Evolutionary conservation across 2,797 vertebrate species (phyloP), one percentile per base, ranked within the genome.

Genomic region (Falco novaeseelandiae): DNA sequence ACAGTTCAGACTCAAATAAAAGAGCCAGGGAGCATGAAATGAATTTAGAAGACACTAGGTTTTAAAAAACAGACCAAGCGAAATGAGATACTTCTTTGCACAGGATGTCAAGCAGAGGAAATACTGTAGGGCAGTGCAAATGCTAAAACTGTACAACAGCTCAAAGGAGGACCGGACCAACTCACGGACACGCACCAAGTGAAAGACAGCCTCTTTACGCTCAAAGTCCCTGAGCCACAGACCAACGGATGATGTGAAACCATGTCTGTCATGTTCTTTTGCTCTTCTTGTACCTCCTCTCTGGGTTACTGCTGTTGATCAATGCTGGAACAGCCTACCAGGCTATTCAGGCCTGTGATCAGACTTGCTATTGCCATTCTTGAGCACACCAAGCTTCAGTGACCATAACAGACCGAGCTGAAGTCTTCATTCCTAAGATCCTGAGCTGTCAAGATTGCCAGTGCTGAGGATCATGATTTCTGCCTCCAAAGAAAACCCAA

Each of bases 341-440:
- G 42, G 20, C 25, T 22, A 14, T 0, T 0, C 16, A 34, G 44
- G 25, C 70, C 23, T 38, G 15, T 7, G 34, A 25, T 14, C 10
- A 1, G 52, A 17, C 73, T 38, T 5, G 0, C 17, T 9, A 30
- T 3, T 12, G 48, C 34, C 0, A 2, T 44, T 58, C 10, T 27
- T 23, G 38, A 74, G 46, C 86, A 15, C 22, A 5, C 8, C 0
- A 4, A 58, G 40, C 52, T 48, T 55, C 58, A 32, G 12, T 2
- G 16, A 34, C 57, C 20, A 9, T 46, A 30, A 2, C 62, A 54
- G 40, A 22, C 38, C 6, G 14, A 42, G 44, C 22, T n/a, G 44
- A 21, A 27, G 38, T 34, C 27, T 34, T 27, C 55, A 13, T 16
- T 38, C 44, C 20, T 10, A 5, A 51, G n/a, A 34, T 21, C 63